Evolutionary conservation across 2,888 invertebrate species (phyloP), one percentile per base, ranked within the genome.

Genomic region (Ochropleura plecta): DNA sequence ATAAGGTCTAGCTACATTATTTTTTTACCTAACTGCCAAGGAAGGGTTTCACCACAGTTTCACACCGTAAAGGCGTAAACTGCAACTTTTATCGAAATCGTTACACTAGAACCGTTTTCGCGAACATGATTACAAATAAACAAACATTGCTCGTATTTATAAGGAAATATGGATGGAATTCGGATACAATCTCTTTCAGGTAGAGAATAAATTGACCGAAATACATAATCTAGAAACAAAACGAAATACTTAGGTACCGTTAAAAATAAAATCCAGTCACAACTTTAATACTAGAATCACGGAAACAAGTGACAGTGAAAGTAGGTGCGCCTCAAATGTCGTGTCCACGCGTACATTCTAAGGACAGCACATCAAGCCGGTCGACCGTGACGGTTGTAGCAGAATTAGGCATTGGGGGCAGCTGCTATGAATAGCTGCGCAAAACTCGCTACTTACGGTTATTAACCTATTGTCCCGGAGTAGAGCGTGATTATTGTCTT

Each of bases 381-480:
- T 81, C 78, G 75, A 79, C 84, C 87, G 75, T 84, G 73, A 77
- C 83, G 83, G 70, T 62, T 69, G 72, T 75, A 71, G 78, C 66
- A 73, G 65, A 89, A 86, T 85, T 86, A 76, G 81, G 82, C 81
- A 86, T 85, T 66, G 88, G 83, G 87, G 87, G 71, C 88, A 89
- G 82, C 69, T 75, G 75, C 78, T 76, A 84, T 84, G 84, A 84
- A 87, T 88, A 84, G 82, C 76, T 73, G 69, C 75, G 80, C 79
- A 75, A 83, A 85, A 78, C 66, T 82, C 70, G 51, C 79, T 78
- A 83, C 83, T 81, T 77, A 79, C 80, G 82, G 86, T 82, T 82
- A 84, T 81, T 79, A 85, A 81, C 76, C 84, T 73, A 87, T 81
- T 87, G 87, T 86, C 82, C 82, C 67, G 16, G 64, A 78, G 76